Evolutionary conservation across 2,888 invertebrate genomes (phyloP).

Genomic region (Pheosia tremula): DNA sequence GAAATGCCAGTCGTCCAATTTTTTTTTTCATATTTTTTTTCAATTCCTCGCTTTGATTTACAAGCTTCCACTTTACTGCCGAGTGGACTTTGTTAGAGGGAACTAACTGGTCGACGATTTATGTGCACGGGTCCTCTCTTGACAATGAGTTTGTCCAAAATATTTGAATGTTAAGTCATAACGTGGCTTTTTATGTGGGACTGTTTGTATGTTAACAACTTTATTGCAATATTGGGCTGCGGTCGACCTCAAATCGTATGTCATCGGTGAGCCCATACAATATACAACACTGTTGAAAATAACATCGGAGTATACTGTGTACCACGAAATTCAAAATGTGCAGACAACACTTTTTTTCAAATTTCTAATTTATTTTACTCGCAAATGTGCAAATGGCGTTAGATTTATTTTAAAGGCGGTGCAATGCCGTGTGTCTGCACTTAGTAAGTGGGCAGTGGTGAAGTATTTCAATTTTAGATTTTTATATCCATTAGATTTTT

Average conservation of each 20-base stretch:
- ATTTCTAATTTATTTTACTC: no score
- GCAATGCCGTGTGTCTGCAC: no score
- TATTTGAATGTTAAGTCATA: conserved; percentile 74
- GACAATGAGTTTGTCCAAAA: conserved; percentile 74
- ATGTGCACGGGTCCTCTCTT: conserved; percentile 64
- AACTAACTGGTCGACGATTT: conserved; percentile 78
- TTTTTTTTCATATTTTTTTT: conserved; percentile 72
- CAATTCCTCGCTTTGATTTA: conserved; percentile 80
- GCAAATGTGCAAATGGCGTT: no score
- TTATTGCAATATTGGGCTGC: conserved; percentile 53
- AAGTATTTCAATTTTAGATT: no score
- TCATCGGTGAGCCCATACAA: conserved; percentile 30
- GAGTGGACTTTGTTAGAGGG: conserved; percentile 77
- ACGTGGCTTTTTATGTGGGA: conserved; percentile 55
- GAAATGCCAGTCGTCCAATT: conserved; percentile 66
- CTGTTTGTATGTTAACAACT: conserved; percentile 47
- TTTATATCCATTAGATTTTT: no score
- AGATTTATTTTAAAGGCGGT: no score
- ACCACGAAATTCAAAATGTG: conserved; percentile 45
- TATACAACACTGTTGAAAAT: conserved; percentile 36
- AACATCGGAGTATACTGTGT: conserved; percentile 18
- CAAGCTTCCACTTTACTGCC: conserved; percentile 78
- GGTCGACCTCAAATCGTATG: conserved; percentile 37
- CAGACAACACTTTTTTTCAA: conserved; percentile 16
- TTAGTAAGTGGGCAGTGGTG: no score